Percentiles rank a stretch among this genome's conserved stretches.
phyloP scores from a whole-genome alignment of 2,797 vertebrate species.

The Uromys caudimaculatus region DNA sequence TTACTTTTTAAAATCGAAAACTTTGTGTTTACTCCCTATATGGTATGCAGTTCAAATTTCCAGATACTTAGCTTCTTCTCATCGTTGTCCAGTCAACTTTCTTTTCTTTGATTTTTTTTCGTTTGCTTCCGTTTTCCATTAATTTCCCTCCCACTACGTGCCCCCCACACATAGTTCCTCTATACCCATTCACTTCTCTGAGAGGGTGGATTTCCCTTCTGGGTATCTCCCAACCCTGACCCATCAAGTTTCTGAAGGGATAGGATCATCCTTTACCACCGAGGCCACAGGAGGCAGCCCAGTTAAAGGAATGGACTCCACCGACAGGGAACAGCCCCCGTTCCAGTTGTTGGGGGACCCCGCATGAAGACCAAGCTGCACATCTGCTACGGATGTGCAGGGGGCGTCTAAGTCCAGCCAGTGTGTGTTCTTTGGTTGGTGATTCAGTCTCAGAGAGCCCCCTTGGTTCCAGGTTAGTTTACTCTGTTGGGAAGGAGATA shows the following conservation, averaged over 20 bases:
- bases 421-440: background rate
- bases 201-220: background rate
- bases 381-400: background rate
- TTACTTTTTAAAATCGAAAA: background rate
- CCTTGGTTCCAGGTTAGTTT: too few relatives aligned
- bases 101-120: too few relatives aligned
- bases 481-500: too few relatives aligned
- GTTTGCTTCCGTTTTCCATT: background rate
- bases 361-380: background rate
- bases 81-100: background rate
- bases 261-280: background rate
- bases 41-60: background rate
- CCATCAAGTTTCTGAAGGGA: background rate
- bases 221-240: background rate
- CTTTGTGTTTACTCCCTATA: background rate
- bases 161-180: background rate
- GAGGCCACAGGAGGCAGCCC: background rate
- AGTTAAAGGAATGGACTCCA: background rate
- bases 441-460: too few relatives aligned
- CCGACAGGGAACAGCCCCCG: background rate
- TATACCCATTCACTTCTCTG: background rate
- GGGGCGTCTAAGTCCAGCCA: background rate
- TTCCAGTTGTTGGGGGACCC: background rate
- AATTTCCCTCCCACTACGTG: background rate
- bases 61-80: background rate